A percentile compares a stretch with the other conserved stretches of the same genome.
Conservation (phyloP, 1,140 invertebrate species). For the Sitodiplosis mosellana region DNA sequence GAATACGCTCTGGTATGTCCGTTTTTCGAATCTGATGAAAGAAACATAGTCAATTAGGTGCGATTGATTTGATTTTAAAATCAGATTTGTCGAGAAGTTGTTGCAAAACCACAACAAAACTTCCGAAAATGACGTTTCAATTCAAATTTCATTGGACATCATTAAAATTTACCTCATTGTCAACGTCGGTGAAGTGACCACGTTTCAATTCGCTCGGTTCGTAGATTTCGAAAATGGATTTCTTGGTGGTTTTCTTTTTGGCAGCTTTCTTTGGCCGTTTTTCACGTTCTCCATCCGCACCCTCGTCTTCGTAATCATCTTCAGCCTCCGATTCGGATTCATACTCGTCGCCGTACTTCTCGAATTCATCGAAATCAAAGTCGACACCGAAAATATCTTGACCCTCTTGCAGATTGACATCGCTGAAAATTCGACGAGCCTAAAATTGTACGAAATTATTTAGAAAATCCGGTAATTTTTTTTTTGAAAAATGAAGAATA, state of each 20-base stretch:
- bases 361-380: constrained; percentile 94
- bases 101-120: too few species aligned
- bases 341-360: constrained; percentile 73
- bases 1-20: constrained; percentile 83
- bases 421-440: neutral
- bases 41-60: neutral
- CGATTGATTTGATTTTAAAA: neutral
- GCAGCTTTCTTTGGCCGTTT: constrained; percentile 47
- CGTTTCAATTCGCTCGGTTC: constrained; percentile 94
- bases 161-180: constrained; percentile 55
- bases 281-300: constrained; percentile 32
- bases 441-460: constrained; percentile 1
- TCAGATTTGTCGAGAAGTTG: too few species aligned
- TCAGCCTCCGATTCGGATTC: constrained; percentile 65
- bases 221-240: constrained; percentile 89
- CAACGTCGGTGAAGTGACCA: constrained; percentile 85
- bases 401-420: constrained; percentile 84
- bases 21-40: constrained; percentile 50
- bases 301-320: constrained; percentile 57
- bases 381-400: constrained; percentile 99
- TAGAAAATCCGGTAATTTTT: neutral
- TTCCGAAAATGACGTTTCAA: neutral
- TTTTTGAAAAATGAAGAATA: neutral
- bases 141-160: neutral
- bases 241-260: constrained; percentile 61